phyloP scores from a whole-genome alignment of 2,797 vertebrate species.

The Esox masquinongy region DNA sequence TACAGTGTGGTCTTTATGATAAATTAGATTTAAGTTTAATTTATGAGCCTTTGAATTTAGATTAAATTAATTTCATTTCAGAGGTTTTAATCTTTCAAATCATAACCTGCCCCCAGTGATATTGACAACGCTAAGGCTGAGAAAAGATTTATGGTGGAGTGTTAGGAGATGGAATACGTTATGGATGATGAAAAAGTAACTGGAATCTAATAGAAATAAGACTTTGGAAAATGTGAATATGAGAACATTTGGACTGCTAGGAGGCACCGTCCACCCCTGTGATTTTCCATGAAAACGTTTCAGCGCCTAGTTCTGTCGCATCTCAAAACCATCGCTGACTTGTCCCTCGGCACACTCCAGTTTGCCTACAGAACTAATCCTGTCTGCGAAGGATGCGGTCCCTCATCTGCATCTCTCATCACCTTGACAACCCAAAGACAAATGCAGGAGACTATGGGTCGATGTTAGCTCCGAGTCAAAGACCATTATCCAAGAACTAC shows the following conservation, averaged over 20 bases:
- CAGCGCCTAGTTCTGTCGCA: too few species aligned
- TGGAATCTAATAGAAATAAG: not conserved
- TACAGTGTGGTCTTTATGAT: not conserved
- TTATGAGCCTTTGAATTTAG: constrained; percentile 1
- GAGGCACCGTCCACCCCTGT: too few species aligned
- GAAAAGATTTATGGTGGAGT: not conserved
- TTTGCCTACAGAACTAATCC: too few species aligned
- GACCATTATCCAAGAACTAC: too few species aligned
- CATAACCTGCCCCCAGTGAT: not conserved
- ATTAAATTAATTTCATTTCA: constrained; percentile 4
- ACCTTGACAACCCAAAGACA: too few species aligned
- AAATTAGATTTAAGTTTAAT: not conserved
- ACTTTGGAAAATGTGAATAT: not conserved
- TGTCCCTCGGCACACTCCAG: too few species aligned
- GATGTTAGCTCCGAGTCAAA: too few species aligned
- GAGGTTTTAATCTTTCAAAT: constrained; percentile 8
- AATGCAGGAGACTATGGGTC: too few species aligned
- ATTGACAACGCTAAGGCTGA: not conserved
- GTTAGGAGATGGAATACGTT: not conserved
- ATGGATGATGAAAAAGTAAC: not conserved
- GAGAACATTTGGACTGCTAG: not conserved
- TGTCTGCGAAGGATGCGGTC: too few species aligned
- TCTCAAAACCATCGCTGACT: too few species aligned
- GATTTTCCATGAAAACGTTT: too few species aligned
- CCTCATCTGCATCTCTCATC: too few species aligned